Evolutionary conservation across 2,888 invertebrate species (phyloP), one percentile per base, ranked within the genome.

Genomic region (Stegophylla sp.): DNA sequence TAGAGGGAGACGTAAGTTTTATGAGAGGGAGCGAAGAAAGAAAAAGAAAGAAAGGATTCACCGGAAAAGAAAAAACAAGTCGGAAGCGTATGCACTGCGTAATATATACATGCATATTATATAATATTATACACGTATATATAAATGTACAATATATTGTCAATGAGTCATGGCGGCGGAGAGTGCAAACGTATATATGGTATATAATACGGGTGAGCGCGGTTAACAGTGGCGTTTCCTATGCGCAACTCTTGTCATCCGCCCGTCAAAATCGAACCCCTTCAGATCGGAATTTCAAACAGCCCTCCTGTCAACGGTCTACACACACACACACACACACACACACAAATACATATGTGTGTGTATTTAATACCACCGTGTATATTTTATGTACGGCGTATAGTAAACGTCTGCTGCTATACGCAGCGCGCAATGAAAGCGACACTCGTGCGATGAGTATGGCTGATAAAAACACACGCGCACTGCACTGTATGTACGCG

Each of bases 191-290:
- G 17, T 51, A 48, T 45, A 9, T 45, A 45, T 13, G 45, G 45
- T 45, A 45, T 48, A 48, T 48, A 48, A 48, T 48, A 48, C 48
- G 48, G 15, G 48, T 15, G 26, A 17, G 28, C 66, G 66, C 45
- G 66, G 66, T 67, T 67, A 67, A 51, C 51, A 20, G 53, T 41
- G 71, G 53, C 56, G 71, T 56, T 56, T 71, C 53, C 71, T 53
- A 41, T 20, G 53, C 28, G n/a, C 51, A 26, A 53, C 51, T 48
- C 64, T 76, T 41, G 75, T 76, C 64, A 76, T 51, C 48, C 64
- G 26, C 75, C 64, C 75, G 75, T 76, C 75, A 76, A 66, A 76
- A 76, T 64, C 75, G 75, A 76, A 76, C 75, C 75, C 75, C 64
- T 76, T 64, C 48, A 76, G 75, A 76, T 66, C 34, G 64, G 75